phyloP scores from a whole-genome alignment of 2,113 vertebrate species.

The Phalacrocorax pelagicus region DNA sequence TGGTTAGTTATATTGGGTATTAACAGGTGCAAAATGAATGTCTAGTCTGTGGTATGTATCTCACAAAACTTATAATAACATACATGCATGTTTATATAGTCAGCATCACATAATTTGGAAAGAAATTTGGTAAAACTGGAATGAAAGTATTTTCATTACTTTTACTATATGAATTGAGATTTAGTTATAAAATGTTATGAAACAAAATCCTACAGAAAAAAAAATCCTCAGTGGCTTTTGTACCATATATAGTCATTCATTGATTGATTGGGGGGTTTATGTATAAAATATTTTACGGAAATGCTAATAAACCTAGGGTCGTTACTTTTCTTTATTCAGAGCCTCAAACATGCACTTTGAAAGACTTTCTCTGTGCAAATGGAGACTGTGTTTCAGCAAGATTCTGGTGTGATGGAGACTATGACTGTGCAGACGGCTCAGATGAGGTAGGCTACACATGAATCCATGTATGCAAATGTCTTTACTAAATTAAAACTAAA shows the following conservation, averaged over 20 bases:
- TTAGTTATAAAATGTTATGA: not conserved
- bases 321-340: constrained; percentile 72
- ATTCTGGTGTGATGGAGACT: constrained; percentile 97
- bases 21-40: not conserved
- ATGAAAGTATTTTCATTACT: not conserved
- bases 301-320: not conserved
- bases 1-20: not conserved
- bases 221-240: not conserved
- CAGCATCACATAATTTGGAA: not conserved
- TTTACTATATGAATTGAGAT: not conserved
- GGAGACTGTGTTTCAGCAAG: constrained; percentile 94
- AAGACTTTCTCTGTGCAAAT: constrained; percentile 92
- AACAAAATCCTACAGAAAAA: not conserved
- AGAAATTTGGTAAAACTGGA: not conserved
- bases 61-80: not conserved
- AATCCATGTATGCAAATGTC: not conserved
- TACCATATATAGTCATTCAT: not conserved
- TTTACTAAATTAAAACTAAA: not conserved
- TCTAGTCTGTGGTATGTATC: not conserved
- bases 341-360: constrained; percentile 92
- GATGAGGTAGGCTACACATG: constrained; percentile 83
- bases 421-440: constrained; percentile 94
- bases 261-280: accelerated
- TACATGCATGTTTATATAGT: not conserved
- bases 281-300: not conserved